Evolutionary conservation across 2,113 vertebrate species (phyloP).

Genomic region (Colistium nudipinnis): DNA sequence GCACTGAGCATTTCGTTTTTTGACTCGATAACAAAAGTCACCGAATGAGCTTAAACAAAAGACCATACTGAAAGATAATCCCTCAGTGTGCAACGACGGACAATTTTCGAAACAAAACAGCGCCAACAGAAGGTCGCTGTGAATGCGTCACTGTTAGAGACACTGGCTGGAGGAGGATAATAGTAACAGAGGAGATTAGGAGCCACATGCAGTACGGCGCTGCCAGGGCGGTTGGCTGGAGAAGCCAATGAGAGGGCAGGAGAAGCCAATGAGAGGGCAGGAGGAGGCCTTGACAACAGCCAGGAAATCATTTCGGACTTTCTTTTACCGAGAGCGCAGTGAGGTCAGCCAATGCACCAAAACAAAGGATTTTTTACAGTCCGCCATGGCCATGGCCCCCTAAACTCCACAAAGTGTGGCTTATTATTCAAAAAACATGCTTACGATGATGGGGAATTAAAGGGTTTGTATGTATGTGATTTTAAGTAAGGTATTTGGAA

Average conservation of each 20-base stretch:
- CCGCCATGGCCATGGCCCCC: no score
- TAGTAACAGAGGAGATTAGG: slow-evolving; percentile 51
- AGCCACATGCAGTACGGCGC: slow-evolving; percentile 40
- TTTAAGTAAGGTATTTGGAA: no score
- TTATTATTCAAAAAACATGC: no score
- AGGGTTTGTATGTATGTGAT: no score
- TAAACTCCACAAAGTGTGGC: no score
- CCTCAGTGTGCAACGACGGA: slow-evolving; percentile 1
- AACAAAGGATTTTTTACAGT: slow-evolving; percentile 56
- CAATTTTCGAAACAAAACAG: slow-evolving; percentile 28
- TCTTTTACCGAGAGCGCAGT: slow-evolving; percentile 36
- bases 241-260: slow-evolving; percentile 61
- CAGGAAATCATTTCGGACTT: slow-evolving; percentile 65
- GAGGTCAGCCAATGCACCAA: slow-evolving; percentile 59
- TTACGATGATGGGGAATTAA: no score
- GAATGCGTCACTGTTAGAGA: slow-evolving; percentile 31
- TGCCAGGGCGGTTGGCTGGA: slow-evolving; percentile 48
- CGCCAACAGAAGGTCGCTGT: slow-evolving; percentile 3
- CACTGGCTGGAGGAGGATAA: slow-evolving; percentile 34
- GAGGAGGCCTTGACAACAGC: slow-evolving; percentile 70
- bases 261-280: slow-evolving; percentile 65
- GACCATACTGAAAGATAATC: slow-evolving; percentile 11
- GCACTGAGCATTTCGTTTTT: neutral
- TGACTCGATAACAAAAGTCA: slow-evolving; percentile 4
- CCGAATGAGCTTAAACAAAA: neutral